These are phyloP conservation scores for Lasioglossum lativentre DNA, from an alignment of 2,888 invertebrate species.

Conservation along the genomic window DNA sequence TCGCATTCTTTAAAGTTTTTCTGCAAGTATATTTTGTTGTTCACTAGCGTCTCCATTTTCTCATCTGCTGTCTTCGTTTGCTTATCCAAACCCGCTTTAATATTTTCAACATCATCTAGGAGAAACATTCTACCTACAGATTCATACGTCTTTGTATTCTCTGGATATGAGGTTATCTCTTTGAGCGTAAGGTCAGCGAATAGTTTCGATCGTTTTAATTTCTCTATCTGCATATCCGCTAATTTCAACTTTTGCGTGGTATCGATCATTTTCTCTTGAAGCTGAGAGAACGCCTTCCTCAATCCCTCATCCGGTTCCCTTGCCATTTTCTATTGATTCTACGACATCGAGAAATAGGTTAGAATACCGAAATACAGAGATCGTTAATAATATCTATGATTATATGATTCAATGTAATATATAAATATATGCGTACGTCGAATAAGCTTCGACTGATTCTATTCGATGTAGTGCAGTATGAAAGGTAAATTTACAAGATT, in stretches of 20 bases:
- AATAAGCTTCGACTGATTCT: neutral
- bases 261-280: slow-evolving; percentile 93
- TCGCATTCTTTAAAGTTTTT: slow-evolving; percentile 93
- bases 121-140: slow-evolving; percentile 95
- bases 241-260: slow-evolving; percentile 92
- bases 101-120: slow-evolving; percentile 88
- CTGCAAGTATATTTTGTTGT: slow-evolving; percentile 92
- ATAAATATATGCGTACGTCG: neutral
- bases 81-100: slow-evolving; percentile 88
- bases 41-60: slow-evolving; percentile 90
- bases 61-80: slow-evolving; percentile 87
- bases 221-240: slow-evolving; percentile 91
- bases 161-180: slow-evolving; percentile 87
- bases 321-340: slow-evolving; percentile 75
- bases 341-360: slow-evolving; percentile 15
- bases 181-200: slow-evolving; percentile 90
- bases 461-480: neutral
- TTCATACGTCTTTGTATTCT: slow-evolving; percentile 90
- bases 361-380: neutral
- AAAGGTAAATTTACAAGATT: neutral
- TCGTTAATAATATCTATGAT: too few species aligned
- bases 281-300: slow-evolving; percentile 91
- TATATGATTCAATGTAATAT: neutral
- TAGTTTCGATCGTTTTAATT: slow-evolving; percentile 88
- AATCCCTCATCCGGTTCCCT: slow-evolving; percentile 87